Evolutionary conservation across 2,888 invertebrate genomes (phyloP).

Genomic region (Gymnocheta viridis): DNA sequence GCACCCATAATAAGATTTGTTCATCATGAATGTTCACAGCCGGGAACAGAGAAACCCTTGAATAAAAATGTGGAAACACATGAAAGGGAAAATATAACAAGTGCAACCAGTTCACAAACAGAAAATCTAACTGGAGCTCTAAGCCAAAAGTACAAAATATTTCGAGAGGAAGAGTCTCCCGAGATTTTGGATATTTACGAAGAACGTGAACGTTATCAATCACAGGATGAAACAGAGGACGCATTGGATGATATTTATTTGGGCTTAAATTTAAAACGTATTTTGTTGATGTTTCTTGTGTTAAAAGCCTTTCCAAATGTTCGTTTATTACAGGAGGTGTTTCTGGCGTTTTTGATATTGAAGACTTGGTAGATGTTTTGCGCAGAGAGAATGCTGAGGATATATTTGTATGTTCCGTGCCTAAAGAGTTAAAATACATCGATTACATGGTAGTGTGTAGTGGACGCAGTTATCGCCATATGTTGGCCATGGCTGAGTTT

Average conservation of each 20-base stretch:
- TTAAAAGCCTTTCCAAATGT: not conserved
- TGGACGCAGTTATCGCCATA: constrained; percentile 88
- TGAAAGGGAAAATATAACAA: not conserved
- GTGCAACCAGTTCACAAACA: not conserved
- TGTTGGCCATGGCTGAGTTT: constrained; percentile 88
- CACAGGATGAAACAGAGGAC: constrained; percentile 75
- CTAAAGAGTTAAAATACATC: constrained; percentile 89
- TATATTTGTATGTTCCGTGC: constrained; percentile 91
- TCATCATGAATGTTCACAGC: constrained; percentile 78
- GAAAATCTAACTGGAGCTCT: constrained; percentile 82
- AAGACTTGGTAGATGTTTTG: constrained; percentile 90
- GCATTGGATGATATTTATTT: constrained; percentile 82
- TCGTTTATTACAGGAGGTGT: constrained; percentile 86
- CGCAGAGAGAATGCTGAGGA: constrained; percentile 89
- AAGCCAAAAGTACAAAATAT: constrained; percentile 86
- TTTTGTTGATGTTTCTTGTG: constrained; percentile 73
- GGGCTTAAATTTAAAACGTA: constrained; percentile 84
- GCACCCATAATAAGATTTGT: constrained; percentile 76
- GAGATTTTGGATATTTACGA: constrained; percentile 89
- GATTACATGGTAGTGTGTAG: constrained; percentile 92
- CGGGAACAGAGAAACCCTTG: constrained; percentile 58
- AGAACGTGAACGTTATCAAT: constrained; percentile 82
- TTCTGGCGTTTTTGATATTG: constrained; percentile 93
- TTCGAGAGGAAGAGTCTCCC: constrained; percentile 87
- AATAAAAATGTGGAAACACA: not conserved